Evolutionary conservation across 2,888 invertebrate species (phyloP).

Genomic region (Mythimna pallens): DNA sequence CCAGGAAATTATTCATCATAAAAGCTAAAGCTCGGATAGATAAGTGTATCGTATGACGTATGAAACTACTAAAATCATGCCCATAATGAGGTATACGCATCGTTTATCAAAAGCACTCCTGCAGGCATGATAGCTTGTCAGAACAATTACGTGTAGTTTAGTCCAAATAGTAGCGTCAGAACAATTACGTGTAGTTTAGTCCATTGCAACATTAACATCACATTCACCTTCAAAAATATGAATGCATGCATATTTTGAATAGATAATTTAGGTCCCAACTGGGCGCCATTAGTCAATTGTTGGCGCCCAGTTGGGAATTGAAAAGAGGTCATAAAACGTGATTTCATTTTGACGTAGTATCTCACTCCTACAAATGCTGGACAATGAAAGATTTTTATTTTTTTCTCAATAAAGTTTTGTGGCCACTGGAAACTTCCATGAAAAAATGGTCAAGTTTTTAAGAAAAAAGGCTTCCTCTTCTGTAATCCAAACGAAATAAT

Average conservation of each 20-base stretch:
- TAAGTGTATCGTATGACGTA: conserved; percentile 1
- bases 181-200: conserved; percentile 4
- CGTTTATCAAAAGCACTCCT: conserved; percentile 6
- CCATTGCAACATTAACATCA: background rate
- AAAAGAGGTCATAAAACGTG: background rate
- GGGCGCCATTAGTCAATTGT: conserved; percentile 22
- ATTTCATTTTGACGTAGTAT: no score
- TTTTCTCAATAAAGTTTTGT: background rate
- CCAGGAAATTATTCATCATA: background rate
- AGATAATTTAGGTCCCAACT: background rate
- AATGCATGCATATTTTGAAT: conserved; percentile 4
- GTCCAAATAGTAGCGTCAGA: background rate
- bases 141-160: background rate
- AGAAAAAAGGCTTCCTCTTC: background rate
- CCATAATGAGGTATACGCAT: background rate
- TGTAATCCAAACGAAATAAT: background rate
- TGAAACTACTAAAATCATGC: conserved; percentile 14
- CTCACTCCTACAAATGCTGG: no score
- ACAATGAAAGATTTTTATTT: background rate
- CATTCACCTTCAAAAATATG: background rate
- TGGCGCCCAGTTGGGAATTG: conserved; percentile 1
- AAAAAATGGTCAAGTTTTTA: no score
- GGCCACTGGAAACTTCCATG: background rate
- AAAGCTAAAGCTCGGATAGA: background rate
- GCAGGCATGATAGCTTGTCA: conserved; percentile 6